Evolutionary conservation across 2,113 vertebrate genomes (phyloP).

Genomic region (Megaptera novaeangliae): DNA sequence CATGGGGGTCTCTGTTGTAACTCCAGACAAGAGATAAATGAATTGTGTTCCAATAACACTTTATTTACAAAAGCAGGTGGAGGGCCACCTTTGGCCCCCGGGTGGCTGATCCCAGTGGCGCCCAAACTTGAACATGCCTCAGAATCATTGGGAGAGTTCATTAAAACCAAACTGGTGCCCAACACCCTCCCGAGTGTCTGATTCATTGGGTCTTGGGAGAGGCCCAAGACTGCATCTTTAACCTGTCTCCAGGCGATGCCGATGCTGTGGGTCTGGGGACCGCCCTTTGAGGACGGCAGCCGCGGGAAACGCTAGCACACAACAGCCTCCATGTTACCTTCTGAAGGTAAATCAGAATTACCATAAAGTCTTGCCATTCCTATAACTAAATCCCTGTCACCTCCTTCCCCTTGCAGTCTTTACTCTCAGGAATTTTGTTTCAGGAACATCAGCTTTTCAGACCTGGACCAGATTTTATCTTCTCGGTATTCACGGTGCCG

Average conservation of each 20-base stretch:
- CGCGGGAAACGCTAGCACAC: rapidly evolving
- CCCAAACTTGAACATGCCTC: neutral
- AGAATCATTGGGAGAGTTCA: neutral
- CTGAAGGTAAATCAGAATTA: neutral
- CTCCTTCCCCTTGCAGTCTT: neutral
- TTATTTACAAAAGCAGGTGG: neutral
- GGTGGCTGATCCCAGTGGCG: rapidly evolving
- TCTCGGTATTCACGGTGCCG: neutral
- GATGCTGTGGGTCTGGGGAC: rapidly evolving
- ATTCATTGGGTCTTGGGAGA: neutral
- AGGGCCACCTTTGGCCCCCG: neutral
- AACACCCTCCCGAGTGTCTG: neutral
- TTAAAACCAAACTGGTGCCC: neutral
- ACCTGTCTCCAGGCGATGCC: neutral
- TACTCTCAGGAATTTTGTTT: neutral
- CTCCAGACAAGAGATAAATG: neutral
- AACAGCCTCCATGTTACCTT: rapidly evolving
- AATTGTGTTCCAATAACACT: neutral
- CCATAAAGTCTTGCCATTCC: neutral
- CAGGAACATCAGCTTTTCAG: neutral
- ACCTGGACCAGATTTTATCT: neutral
- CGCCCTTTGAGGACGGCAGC: neutral
- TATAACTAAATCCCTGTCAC: rapidly evolving
- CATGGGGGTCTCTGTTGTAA: neutral
- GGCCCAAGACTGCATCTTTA: neutral